Percentiles rank a stretch among this genome's conserved stretches.
These are phyloP conservation scores for Zhengitettix transpicula DNA, from an alignment of 2,888 invertebrate species.

Conservation along the genomic window DNA sequence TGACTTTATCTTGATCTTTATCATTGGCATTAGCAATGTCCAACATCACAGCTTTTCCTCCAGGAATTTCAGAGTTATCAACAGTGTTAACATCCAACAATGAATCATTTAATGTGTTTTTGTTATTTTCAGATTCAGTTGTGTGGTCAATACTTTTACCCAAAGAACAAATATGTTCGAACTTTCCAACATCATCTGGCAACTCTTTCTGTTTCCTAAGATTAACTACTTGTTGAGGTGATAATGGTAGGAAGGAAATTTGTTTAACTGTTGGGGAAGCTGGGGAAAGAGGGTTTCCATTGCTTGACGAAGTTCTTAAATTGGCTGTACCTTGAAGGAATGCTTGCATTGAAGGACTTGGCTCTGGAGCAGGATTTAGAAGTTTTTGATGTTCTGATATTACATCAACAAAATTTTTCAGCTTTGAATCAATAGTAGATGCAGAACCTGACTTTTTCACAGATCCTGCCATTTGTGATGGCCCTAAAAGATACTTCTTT, in stretches of 20 bases:
- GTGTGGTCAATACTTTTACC: not conserved
- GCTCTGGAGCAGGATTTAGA: conserved; percentile 56
- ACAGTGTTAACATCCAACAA: not conserved
- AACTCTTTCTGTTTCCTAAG: conserved; percentile 11
- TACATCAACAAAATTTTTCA: conserved; percentile 67
- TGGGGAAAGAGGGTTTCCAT: conserved; percentile 16
- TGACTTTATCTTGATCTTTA: not conserved
- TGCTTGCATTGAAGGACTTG: conserved; percentile 51
- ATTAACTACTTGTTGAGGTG: conserved; percentile 7
- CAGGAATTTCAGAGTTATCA: not conserved
- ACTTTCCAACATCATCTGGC: conserved; percentile 15
- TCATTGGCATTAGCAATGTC: not conserved
- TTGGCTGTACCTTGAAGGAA: conserved; percentile 36
- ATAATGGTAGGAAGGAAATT: conserved; percentile 14
- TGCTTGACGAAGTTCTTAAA: conserved; percentile 15
- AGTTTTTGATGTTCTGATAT: conserved; percentile 81
- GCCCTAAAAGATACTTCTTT: conserved; percentile 66
- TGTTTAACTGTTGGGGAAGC: conserved; percentile 20
- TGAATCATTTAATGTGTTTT: not conserved
- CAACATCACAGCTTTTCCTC: not conserved
- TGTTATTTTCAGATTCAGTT: not conserved
- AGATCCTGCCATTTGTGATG: conserved; percentile 43
- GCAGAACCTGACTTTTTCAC: conserved; percentile 71
- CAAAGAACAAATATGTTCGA: conserved; percentile 19
- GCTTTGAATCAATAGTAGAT: conserved; percentile 66